Conservation (phyloP, 2,888 invertebrate genomes). For the Leptopilina drosophilae region DNA sequence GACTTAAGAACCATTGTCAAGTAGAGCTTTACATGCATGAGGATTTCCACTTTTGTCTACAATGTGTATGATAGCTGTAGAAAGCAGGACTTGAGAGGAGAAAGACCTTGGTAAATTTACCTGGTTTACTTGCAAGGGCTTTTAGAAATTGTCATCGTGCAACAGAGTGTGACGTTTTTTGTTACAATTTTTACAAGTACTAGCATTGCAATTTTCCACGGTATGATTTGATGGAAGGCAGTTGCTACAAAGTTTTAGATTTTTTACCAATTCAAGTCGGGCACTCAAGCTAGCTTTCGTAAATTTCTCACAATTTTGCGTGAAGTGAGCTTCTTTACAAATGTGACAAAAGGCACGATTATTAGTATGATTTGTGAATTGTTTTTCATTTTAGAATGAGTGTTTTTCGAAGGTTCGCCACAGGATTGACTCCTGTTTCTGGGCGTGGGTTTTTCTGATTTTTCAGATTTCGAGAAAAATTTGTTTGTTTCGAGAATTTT, state of each 20-base stretch:
- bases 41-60: background rate
- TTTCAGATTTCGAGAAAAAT: background rate
- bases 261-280: background rate
- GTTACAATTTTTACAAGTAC: background rate
- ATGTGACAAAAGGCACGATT: background rate
- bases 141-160: background rate
- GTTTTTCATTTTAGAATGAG: background rate
- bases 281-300: background rate
- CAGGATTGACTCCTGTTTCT: background rate
- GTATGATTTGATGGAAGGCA: background rate
- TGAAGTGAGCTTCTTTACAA: background rate
- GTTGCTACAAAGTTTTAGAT: background rate
- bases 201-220: background rate
- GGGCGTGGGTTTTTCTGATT: background rate
- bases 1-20: background rate
- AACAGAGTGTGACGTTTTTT: background rate
- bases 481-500: background rate
- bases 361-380: background rate
- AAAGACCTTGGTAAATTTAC: background rate
- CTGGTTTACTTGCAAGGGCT: background rate
- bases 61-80: background rate
- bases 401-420: background rate
- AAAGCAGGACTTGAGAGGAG: background rate
- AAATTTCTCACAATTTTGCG: conserved; percentile 1
- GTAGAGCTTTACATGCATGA: background rate